These are phyloP conservation scores for Dicroscelio sp. DNA, from an alignment of 2,888 invertebrate species.

Conservation along the genomic window DNA sequence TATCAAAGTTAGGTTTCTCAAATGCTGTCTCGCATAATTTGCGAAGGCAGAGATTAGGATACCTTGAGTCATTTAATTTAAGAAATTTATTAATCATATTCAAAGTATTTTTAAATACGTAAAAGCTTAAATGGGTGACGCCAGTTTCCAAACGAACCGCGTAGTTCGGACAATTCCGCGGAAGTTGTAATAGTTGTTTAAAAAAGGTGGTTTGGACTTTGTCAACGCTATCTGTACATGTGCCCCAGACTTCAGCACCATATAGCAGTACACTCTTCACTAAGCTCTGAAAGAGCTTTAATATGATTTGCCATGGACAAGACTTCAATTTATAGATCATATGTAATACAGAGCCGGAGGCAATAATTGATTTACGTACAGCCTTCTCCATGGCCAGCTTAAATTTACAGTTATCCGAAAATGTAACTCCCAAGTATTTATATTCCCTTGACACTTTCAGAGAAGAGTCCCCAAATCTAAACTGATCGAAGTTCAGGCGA, in stretches of 20 bases:
- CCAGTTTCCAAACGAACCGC: background rate
- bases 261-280: background rate
- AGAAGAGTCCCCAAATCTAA: background rate
- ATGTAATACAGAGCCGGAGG: no score
- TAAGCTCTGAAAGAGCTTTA: no score
- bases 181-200: background rate
- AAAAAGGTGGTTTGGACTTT: background rate
- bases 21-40: background rate
- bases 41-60: background rate
- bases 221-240: background rate
- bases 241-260: background rate
- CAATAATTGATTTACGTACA: no score
- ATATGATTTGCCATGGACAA: no score
- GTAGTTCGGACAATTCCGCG: background rate
- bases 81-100: background rate
- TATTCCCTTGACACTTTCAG: background rate
- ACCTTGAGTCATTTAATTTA: background rate
- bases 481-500: background rate
- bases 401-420: background rate
- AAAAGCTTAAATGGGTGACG: background rate
- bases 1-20: background rate
- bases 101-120: background rate
- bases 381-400: no score
- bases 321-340: no score
- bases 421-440: background rate